phyloP scores from a whole-genome alignment of 2,797 vertebrate species.

The Halcyon badia region DNA sequence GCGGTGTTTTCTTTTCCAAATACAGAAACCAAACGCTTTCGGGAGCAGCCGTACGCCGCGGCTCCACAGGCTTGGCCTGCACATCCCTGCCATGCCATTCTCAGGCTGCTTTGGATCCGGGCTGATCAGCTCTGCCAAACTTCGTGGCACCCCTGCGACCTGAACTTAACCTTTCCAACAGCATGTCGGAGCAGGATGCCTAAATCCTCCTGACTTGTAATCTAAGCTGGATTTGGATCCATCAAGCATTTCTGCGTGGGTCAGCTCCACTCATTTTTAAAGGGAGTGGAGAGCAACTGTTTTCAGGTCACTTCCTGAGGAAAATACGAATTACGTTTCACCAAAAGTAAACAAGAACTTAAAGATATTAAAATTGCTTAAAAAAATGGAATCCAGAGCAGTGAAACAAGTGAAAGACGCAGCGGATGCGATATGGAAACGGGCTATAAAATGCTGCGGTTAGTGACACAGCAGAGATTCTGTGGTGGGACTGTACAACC shows the following conservation, averaged over 20 bases:
- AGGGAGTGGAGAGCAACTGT: not conserved
- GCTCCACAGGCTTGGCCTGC: not conserved
- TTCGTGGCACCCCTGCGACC: not conserved
- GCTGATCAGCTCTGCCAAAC: not conserved
- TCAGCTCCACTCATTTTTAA: not conserved
- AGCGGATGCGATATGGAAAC: accelerated
- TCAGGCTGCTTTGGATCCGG: not conserved
- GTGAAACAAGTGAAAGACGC: not conserved
- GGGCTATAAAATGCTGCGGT: not conserved
- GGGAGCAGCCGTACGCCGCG: not conserved
- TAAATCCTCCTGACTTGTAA: not conserved
- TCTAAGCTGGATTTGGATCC: not conserved
- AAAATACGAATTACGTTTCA: not conserved
- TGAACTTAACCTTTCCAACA: not conserved
- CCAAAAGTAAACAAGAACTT: not conserved
- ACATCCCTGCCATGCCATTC: not conserved
- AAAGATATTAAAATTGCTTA: not conserved
- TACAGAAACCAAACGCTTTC: not conserved
- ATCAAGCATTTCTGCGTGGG: not conserved
- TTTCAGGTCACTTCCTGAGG: not conserved
- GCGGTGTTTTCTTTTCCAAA: not conserved
- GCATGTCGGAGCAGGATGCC: not conserved
- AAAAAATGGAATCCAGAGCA: not conserved
- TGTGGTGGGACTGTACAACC: not conserved
- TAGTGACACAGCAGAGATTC: not conserved